A percentile compares a stretch with the other conserved stretches of the same genome.
phyloP scores from a whole-genome alignment of 2,888 invertebrate species.

The Neelides folsomi region DNA sequence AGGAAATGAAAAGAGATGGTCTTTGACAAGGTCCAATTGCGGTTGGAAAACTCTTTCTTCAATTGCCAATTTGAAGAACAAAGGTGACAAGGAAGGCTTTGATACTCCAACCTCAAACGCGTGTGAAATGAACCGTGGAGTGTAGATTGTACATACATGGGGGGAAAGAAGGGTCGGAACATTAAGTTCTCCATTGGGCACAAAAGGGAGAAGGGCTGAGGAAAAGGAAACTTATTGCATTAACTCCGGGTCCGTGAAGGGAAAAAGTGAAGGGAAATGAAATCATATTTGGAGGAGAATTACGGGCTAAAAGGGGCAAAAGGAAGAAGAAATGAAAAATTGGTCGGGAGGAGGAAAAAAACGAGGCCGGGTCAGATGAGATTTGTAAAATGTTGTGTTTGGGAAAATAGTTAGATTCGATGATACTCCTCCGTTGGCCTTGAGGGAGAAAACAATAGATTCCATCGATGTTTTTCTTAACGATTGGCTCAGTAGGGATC shows the following conservation, averaged over 20 bases:
- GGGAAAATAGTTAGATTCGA: slow-evolving; percentile 15
- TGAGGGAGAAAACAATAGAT: slow-evolving; percentile 27
- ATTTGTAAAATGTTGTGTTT: slow-evolving; percentile 7
- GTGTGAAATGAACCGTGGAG: slow-evolving; percentile 2
- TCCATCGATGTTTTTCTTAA: slow-evolving; percentile 28
- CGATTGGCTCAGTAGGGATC: slow-evolving; percentile 29
- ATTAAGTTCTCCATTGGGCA: too few species aligned
- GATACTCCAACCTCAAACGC: not conserved
- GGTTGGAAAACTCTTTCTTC: not conserved
- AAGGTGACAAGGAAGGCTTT: not conserved
- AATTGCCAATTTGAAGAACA: slow-evolving; percentile 1
- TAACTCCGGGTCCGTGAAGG: too few species aligned
- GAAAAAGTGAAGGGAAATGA: too few species aligned
- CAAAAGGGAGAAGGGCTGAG: too few species aligned
- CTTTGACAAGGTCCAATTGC: too few species aligned
- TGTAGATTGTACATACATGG: not conserved
- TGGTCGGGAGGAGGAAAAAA: not conserved
- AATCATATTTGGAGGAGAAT: too few species aligned
- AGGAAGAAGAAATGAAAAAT: slow-evolving; percentile 4
- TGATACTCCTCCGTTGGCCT: slow-evolving; percentile 16
- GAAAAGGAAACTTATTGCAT: too few species aligned
- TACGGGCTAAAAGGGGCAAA: not conserved
- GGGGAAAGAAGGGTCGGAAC: too few species aligned
- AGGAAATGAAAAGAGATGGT: too few species aligned
- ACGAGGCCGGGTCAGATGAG: slow-evolving; percentile 3